Base-by-base conservation (phyloP, 2,797 vertebrate species). In the Poecile montanus region DNA sequence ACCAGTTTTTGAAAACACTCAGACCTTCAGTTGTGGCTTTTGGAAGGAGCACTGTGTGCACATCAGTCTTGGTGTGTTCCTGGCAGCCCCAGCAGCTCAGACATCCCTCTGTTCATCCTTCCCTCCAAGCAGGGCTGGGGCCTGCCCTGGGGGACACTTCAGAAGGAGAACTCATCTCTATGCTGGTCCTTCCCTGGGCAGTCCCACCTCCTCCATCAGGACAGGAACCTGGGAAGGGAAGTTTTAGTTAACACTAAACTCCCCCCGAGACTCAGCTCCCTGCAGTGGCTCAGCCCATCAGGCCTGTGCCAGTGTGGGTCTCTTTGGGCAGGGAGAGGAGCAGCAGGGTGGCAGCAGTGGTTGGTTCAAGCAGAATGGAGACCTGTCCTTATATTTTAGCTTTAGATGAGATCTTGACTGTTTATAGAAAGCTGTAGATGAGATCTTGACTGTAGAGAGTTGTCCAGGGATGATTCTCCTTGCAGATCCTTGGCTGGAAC, bases 1-100 rank as follows among this genome's bases (percentile, higher is more conserved):
- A 65, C 72, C 34, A 54, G 68, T 47, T 88, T 87, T 68, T 89
- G 45, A 16, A 48, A 71, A 16, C 23, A 6, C 13, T 11, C 2
- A 0, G 0, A 7, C 27, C 29, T 92, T 54, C 25, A 86, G 34
- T 29, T 75, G 57, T 61, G 70, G 26, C 45, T 78, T 88, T 78
- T 58, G 67, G 62, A 48, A 62, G 18, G 38, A 73, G 20, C 29
- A 3, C 26, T 32, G 30, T 47, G 21, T 1, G 3, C 4, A 0
- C n/a, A 7, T 54, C 10, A 1, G 29, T 15, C 48, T 32, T 12
- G 4, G 25, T 7, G 8, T 1, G 1, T 42, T 71, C 12, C 3
- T 0, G 2, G 47, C 48, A 56, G 44, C 53, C 30, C 34, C 47
- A 30, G 85, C 54, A 34, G 54, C 29, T 68, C 13, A 29, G 38